These are phyloP conservation scores for Ooceraea biroi DNA, from an alignment of 1,140 invertebrate genomes.

Conservation along the genomic window DNA sequence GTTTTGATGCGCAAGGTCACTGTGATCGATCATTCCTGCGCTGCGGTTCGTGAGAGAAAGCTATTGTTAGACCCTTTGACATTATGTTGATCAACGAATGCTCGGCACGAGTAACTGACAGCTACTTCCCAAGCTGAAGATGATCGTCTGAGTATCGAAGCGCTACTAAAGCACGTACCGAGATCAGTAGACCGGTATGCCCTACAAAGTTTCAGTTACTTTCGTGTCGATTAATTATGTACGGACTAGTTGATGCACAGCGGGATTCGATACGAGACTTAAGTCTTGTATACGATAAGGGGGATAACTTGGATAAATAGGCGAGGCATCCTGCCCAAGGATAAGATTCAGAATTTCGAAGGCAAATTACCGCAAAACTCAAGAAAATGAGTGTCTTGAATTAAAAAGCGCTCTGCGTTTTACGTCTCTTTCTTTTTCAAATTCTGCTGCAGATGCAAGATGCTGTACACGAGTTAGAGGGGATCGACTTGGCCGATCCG, in stretches of 20 bases:
- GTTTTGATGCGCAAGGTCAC: constrained; percentile 31
- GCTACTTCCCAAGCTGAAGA: constrained; percentile 50
- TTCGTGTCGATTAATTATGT: constrained; percentile 58
- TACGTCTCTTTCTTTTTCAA: constrained; percentile 7
- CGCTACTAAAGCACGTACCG: constrained; percentile 42
- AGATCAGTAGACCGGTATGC: constrained; percentile 46
- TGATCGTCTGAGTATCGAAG: constrained; percentile 47
- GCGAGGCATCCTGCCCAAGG: not conserved
- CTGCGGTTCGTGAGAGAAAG: constrained; percentile 25
- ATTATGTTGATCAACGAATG: constrained; percentile 67
- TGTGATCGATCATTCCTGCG: constrained; percentile 67
- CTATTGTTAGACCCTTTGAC: constrained; percentile 71
- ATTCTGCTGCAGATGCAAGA: constrained; percentile 80
- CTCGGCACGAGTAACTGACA: constrained; percentile 17
- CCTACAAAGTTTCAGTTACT: constrained; percentile 57
- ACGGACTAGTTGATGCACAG: constrained; percentile 32
- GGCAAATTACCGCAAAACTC: not conserved
- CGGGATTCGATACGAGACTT: constrained; percentile 16
- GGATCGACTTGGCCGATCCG: constrained; percentile 93
- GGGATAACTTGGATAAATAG: constrained; percentile 8
- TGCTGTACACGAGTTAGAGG: constrained; percentile 90
- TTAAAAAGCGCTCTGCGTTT: not conserved
- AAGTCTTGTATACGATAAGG: constrained; percentile 12
- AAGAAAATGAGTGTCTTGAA: not conserved
- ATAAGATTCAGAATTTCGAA: not conserved